Conservation (phyloP, 2,113 vertebrate species). For the Colistium nudipinnis region DNA sequence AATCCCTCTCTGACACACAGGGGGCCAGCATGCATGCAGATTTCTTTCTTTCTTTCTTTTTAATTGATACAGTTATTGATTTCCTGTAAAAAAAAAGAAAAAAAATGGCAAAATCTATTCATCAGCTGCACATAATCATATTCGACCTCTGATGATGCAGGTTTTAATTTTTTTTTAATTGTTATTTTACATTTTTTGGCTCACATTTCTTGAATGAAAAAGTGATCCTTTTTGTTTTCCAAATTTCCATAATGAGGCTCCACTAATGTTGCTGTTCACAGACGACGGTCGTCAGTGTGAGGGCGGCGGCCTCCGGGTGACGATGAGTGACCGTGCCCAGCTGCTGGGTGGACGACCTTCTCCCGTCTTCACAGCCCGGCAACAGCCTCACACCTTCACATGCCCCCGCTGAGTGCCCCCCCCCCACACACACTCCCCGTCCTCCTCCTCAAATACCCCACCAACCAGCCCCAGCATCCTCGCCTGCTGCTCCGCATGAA, state of each 20-base stretch:
- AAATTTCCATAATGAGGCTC: slow-evolving; percentile 2
- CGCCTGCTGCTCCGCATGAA: slow-evolving; percentile 67
- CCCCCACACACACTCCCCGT: not conserved
- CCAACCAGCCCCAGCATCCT: slow-evolving; percentile 34
- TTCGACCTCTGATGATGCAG: slow-evolving; percentile 6
- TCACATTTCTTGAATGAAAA: not conserved
- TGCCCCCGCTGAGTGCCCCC: slow-evolving; percentile 17
- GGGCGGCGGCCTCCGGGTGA: slow-evolving; percentile 21
- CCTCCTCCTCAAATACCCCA: not conserved
- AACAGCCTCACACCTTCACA: slow-evolving; percentile 59
- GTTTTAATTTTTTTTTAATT: not conserved
- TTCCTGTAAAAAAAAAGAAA: slow-evolving; percentile 34
- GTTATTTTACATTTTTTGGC: too few relatives aligned
- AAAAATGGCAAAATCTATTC: slow-evolving; percentile 21
- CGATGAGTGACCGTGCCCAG: slow-evolving; percentile 27
- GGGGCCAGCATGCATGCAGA: not conserved
- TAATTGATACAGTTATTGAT: slow-evolving; percentile 42
- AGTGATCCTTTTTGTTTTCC: not conserved
- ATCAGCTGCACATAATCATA: slow-evolving; percentile 9
- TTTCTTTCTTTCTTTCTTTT: too few relatives aligned
- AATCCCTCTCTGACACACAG: slow-evolving; percentile 42
- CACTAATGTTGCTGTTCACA: not conserved
- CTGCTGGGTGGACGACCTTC: slow-evolving; percentile 34
- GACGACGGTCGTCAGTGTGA: slow-evolving; percentile 1
- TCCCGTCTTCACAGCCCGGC: slow-evolving; percentile 55